Evolutionary conservation across 2,113 vertebrate species (phyloP).

Genomic region (Carassius gibelio): DNA sequence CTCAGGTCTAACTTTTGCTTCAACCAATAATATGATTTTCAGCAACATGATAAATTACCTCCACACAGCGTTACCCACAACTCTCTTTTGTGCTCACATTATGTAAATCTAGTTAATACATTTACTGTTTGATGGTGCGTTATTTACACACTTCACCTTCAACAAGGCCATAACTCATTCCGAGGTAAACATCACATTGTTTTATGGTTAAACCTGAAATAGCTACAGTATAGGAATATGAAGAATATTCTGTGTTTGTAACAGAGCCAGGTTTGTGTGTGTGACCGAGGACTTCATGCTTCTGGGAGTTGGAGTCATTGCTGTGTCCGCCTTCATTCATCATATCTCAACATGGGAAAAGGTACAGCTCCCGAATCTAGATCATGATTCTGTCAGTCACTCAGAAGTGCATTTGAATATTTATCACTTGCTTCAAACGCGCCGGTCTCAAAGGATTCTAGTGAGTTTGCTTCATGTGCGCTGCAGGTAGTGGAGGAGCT

Average conservation of each 20-base stretch:
- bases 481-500: conserved; percentile 84
- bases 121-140: background rate
- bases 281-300: conserved; percentile 95
- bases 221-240: too few species aligned
- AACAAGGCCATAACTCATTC: background rate
- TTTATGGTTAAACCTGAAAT: background rate
- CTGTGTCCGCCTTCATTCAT: conserved; percentile 83
- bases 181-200: background rate
- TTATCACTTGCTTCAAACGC: too few species aligned
- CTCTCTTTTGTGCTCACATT: background rate
- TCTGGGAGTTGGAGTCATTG: conserved; percentile 84
- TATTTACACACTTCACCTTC: background rate
- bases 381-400: background rate
- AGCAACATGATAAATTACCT: background rate
- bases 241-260: conserved; percentile 42
- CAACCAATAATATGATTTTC: too few species aligned
- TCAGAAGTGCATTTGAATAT: background rate
- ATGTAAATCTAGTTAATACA: background rate
- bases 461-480: background rate
- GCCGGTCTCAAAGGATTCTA: background rate
- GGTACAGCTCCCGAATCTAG: conserved; percentile 70
- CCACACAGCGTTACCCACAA: background rate
- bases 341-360: conserved; percentile 76
- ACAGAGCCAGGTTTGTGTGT: conserved; percentile 84
- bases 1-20: background rate